Base-by-base conservation (phyloP, 2,113 vertebrate species). In the Lethenteron camtschaticum region DNA sequence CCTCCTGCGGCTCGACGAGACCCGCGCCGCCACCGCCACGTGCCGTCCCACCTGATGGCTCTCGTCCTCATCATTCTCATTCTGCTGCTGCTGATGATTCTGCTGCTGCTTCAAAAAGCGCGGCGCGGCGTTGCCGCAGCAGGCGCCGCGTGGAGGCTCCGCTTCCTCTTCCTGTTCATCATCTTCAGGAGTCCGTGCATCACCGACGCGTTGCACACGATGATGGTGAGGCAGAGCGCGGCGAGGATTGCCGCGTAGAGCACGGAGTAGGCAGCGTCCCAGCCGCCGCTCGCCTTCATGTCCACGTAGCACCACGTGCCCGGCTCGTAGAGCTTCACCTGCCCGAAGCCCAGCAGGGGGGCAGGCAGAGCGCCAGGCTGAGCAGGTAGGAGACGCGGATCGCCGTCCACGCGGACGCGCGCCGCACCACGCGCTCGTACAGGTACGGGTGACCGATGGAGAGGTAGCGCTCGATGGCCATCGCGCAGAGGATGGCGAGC, bases 261-360 rank as follows among this genome's bases (percentile, higher is more conserved):
- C 69, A 81, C 76, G 0, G 84, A 79, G 75, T 81, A 86, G 12
- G 68, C 74, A 57, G 73, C 68, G 56, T 73, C 76, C 75, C n/a
- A 69, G 70, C 69, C 10, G 73, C 11, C 66, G 0, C 14, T 56
- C 0, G 73, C 73, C 1, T 76, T 76, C 84, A 86, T 83, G 1
- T 79, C 79, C 56, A 86, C 76, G 73, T 85, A 86, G 71, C 85
- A 86, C 84, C 84, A 86, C 0, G 81, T 85, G 60, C 84, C 83
- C 0, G 85, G 85, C 59, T 81, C 83, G 68, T 86, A 85, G 14
- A 66, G n/a, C 14, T 20, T n/a, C 60, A 66, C 60, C 72, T 83
- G 81, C 16, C 82, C 78, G 68, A 77, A 78, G 0, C 81, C 84
- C 71, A 77, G 55, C 14, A 81, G 74, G 0, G 84, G 59, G 84